Percentiles rank a stretch among this genome's conserved stretches.
These are phyloP conservation scores for Bos taurus DNA, from an alignment of 2,113 vertebrate genomes.

Conservation along the genomic window DNA sequence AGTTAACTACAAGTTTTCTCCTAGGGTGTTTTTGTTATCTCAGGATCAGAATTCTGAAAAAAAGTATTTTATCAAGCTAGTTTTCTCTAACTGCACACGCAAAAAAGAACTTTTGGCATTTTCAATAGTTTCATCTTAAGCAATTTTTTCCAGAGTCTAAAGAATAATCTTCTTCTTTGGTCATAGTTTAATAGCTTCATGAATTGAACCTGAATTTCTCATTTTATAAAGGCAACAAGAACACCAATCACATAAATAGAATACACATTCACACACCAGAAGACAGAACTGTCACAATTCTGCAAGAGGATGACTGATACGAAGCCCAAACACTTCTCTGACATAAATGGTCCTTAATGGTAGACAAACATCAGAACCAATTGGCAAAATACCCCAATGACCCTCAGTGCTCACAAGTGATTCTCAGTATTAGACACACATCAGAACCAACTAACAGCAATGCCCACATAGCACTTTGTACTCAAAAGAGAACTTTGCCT, in stretches of 20 bases:
- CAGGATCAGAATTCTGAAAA: neutral
- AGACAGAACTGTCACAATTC: neutral
- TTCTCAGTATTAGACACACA: neutral
- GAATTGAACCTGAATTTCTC: neutral
- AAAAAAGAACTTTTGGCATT: neutral
- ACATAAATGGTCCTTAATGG: neutral
- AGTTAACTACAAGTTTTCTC: neutral
- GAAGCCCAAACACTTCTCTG: neutral
- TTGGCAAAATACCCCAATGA: neutral
- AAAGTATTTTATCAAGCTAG: neutral
- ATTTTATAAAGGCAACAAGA: neutral
- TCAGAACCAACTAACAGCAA: neutral
- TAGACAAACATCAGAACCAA: neutral
- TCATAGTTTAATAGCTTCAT: neutral
- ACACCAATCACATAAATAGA: neutral
- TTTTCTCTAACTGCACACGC: neutral
- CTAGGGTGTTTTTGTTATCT: neutral
- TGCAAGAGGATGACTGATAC: neutral
- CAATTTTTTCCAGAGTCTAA: neutral
- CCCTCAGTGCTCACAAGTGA: neutral
- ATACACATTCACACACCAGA: neutral
- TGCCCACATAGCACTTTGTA: neutral
- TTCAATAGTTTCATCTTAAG: neutral
- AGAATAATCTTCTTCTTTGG: neutral
- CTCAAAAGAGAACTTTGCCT: neutral